Evolutionary conservation across 1,140 invertebrate genomes (phyloP), one percentile per base, ranked within the genome.

Genomic region (Vanessa atalanta): DNA sequence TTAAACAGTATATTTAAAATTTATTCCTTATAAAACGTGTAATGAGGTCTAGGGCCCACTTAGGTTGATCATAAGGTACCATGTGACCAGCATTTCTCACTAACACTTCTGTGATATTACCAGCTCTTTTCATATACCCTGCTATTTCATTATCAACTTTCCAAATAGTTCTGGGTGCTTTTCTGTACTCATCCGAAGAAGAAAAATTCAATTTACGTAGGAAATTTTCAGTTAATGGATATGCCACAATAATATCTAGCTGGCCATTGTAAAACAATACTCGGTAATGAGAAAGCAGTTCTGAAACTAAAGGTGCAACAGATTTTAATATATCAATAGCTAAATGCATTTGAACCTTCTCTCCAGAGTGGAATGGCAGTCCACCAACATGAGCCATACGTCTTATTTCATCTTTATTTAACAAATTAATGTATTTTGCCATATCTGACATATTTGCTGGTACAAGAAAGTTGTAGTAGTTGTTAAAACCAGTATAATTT

Each of bases 381-480:
- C 96, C 96, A 0, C 97, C 97, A 0, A 98, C 97, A 87, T 98
- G 97, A 55, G 98, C 95, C 12, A 95, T 95, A 43, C 89, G 91
- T 23, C 97, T 94, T 0, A 96, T 93, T 50, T 93, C 89, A 13
- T 94, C 84, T 37, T 89, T 91, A 72, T 96, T 94, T 3, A 96
- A 86, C 79, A 95, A 94, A 26, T 94, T 79, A 6, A 81, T 72
- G 26, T 90, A 86, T 48, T 88, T 79, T 47, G 86, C 88, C 50
- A 93, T 71, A 0, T 89, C 87, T 5, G 90, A 85, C 23, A 90
- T 81, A 12, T 82, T 80, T 23, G 90, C 79, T 1, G 94, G 90
- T 15, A 94, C 80, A 0, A 98, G 84, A 83, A 96, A 97, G 84
- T 98, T 98, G 78, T 95, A 98, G 83, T 97, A 97, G 84, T 95